Evolutionary conservation across 1,140 invertebrate genomes (phyloP), one percentile per base, ranked within the genome.

Genomic region (Paramacrobiotus metropolitanus): DNA sequence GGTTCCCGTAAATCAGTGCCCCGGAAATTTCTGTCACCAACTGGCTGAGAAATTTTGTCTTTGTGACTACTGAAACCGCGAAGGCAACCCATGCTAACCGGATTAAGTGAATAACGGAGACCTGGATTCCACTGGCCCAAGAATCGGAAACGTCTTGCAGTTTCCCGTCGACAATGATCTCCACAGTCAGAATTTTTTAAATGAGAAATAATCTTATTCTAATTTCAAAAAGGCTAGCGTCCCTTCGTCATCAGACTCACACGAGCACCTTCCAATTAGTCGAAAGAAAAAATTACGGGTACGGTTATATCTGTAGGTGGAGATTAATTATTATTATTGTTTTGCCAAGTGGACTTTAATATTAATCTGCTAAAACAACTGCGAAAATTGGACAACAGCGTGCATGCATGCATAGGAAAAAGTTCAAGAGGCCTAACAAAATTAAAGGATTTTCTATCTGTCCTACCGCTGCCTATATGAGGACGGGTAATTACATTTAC

Each of bases 331-430:
- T n/a, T n/a, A n/a, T n/a, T n/a, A n/a, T n/a, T n/a, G 91, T 95
- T 93, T 73, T 97, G 92, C 75, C 91, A 96, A 75, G 91, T 97
- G 72, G 92, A 97, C 71, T 92, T 96, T 75, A 92, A 97, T 76
- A 96, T 86, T 2, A 77, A 83, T 29, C 76, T 97, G 66, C 78
- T 93, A 31, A 79, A 78, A 62, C 76, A 89, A 31, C 77, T 97
- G 31, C 81, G 82, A 65, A 80, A 83, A 66, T 95, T 89, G 70
- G 85, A 86, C 71, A 83, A 85, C 62, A 80, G 82, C 65, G 81
- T 86, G 71, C 87, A 92, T 70, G 95, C 89, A 88, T 97, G 96
- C 76, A 77, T 97, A 45, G 92, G 92, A 62, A 88, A 89, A n/a
- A 40, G 34, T 40, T 40, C 34, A 40, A 9, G 34, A n/a, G 34